A percentile compares a stretch with the other conserved stretches of the same genome.
Conservation (phyloP, 1,140 invertebrate genomes). For the Papilio aristodemus region DNA sequence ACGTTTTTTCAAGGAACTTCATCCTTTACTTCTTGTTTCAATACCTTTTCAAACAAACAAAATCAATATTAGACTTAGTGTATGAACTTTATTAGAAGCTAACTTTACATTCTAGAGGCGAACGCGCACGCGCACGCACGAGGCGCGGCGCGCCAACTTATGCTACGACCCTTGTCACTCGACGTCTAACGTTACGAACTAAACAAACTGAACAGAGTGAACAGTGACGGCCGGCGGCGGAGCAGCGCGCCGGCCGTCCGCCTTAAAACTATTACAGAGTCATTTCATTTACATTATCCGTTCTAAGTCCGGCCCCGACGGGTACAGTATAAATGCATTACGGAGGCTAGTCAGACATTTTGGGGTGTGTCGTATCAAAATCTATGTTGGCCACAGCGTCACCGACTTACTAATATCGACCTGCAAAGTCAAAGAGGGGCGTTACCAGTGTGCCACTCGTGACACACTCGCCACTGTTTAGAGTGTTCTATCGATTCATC, state of each 20-base stretch:
- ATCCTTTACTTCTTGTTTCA: constrained; percentile 82
- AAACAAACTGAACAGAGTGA: constrained; percentile 42
- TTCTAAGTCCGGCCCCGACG: constrained; percentile 49
- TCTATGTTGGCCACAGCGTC: constrained; percentile 64
- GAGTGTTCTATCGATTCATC: constrained; percentile 42
- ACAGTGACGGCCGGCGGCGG: constrained; percentile 31
- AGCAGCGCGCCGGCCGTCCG: constrained; percentile 33
- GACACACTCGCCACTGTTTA: constrained; percentile 22
- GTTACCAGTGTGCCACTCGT: constrained; percentile 63
- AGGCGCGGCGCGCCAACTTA: constrained; percentile 68
- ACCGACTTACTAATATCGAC: constrained; percentile 79
- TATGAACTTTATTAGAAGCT: constrained; percentile 75
- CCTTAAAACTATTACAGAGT: constrained; percentile 47
- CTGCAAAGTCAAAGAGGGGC: constrained; percentile 79
- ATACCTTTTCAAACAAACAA: constrained; percentile 82
- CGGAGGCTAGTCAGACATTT: constrained; percentile 58
- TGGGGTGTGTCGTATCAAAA: constrained; percentile 66
- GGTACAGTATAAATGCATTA: constrained; percentile 73
- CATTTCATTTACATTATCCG: constrained; percentile 36
- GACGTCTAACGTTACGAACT: constrained; percentile 52
- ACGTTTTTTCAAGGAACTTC: constrained; percentile 80
- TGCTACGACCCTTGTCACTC: constrained; percentile 51
- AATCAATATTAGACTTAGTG: constrained; percentile 81
- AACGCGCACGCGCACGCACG: constrained; percentile 46
- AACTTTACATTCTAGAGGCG: constrained; percentile 72